A percentile compares a stretch with the other conserved stretches of the same genome.
phyloP scores from a whole-genome alignment of 2,797 vertebrate species.

The Microctenopoma steveboyesi region DNA sequence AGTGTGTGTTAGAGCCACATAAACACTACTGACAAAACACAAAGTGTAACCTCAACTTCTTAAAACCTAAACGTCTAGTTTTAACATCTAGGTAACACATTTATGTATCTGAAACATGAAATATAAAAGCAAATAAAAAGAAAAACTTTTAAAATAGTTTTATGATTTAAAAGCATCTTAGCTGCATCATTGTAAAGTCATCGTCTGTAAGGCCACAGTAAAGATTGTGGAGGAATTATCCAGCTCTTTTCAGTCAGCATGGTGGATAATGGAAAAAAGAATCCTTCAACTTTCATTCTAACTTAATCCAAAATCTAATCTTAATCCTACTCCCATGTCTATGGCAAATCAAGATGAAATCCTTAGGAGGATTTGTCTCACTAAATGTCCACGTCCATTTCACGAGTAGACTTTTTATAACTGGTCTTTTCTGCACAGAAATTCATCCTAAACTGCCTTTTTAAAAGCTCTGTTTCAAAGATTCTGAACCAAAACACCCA shows the following conservation, averaged over 20 bases:
- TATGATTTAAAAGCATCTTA: not conserved
- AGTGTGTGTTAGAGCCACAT: too few species aligned
- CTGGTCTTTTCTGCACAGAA: not conserved
- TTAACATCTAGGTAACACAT: too few species aligned
- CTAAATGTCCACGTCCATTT: conserved; percentile 5
- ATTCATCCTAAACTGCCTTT: not conserved
- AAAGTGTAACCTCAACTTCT: too few species aligned
- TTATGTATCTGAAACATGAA: too few species aligned
- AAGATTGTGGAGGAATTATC: conserved; percentile 4
- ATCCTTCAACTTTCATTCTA: conserved; percentile 17
- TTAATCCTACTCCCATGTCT: conserved; percentile 48
- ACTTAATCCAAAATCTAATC: conserved; percentile 39
- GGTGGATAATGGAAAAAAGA: conserved; percentile 11
- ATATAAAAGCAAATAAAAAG: too few species aligned
- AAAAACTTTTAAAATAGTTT: too few species aligned
- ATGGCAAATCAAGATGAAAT: conserved; percentile 20
- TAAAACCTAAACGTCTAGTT: too few species aligned
- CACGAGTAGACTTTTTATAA: not conserved
- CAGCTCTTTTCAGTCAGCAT: conserved; percentile 10
- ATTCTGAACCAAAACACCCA: not conserved
- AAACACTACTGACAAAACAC: too few species aligned
- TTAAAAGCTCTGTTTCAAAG: not conserved
- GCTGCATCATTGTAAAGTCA: not conserved
- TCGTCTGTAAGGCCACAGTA: not conserved
- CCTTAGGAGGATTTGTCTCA: conserved; percentile 12